Evolutionary conservation across 1,140 invertebrate species (phyloP).

Genomic region (Elymnias hypermnestra): DNA sequence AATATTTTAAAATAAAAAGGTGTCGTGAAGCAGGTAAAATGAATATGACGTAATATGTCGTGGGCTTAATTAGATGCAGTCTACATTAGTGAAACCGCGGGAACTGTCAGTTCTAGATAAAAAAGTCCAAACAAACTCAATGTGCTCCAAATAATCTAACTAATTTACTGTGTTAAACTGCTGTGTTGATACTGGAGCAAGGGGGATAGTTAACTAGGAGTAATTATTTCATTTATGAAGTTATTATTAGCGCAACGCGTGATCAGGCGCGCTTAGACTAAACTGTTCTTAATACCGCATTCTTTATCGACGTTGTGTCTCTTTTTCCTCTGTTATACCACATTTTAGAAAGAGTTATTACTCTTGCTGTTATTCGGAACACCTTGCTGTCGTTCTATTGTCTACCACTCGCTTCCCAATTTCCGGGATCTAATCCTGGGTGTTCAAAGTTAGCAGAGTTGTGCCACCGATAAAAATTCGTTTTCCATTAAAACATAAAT

Average conservation of each 20-base stretch:
- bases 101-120: constrained; percentile 7
- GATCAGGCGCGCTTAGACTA: background rate
- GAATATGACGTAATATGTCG: too few relatives aligned
- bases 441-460: too few relatives aligned
- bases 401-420: too few relatives aligned
- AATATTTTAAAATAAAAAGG: too few relatives aligned
- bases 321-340: background rate
- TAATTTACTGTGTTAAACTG: constrained; percentile 33
- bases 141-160: constrained; percentile 31
- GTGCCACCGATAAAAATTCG: too few relatives aligned
- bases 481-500: too few relatives aligned
- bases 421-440: background rate
- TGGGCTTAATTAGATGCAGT: too few relatives aligned
- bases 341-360: too few relatives aligned
- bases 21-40: too few relatives aligned
- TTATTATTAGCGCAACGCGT: constrained; percentile 26
- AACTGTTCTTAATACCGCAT: background rate
- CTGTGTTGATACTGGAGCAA: constrained; percentile 33
- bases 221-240: constrained; percentile 50
- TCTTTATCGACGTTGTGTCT: background rate
- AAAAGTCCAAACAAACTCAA: constrained; percentile 10
- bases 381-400: too few relatives aligned
- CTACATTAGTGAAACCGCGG: too few relatives aligned
- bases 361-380: too few relatives aligned
- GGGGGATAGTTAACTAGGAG: constrained; percentile 47